Conservation (phyloP, 1,140 invertebrate species). For the Mylabris phalerata region DNA sequence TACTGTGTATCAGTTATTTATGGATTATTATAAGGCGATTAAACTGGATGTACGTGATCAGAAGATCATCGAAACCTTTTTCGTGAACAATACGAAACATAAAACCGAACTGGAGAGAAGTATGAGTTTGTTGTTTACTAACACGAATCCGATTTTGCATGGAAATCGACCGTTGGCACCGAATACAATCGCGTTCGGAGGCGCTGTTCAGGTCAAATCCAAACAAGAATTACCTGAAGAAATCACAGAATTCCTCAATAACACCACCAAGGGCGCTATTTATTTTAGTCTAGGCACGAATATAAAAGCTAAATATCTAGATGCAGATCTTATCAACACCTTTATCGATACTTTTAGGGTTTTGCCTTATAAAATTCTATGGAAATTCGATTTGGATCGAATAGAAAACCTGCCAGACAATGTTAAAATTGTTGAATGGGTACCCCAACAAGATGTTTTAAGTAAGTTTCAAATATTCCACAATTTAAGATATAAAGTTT, state of each 20-base stretch:
- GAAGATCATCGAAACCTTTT: constrained; percentile 25
- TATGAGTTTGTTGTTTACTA: constrained; percentile 34
- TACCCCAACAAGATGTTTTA: constrained; percentile 49
- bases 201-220: constrained; percentile 40
- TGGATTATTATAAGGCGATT: constrained; percentile 8
- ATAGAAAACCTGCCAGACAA: constrained; percentile 38
- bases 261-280: constrained; percentile 45
- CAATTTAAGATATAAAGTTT: background rate
- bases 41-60: constrained; percentile 15
- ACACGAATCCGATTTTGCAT: constrained; percentile 30
- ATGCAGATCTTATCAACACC: constrained; percentile 13
- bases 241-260: constrained; percentile 40
- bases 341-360: constrained; percentile 35
- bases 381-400: constrained; percentile 42
- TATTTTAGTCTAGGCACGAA: constrained; percentile 51
- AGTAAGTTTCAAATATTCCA: constrained; percentile 26
- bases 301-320: constrained; percentile 34
- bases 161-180: constrained; percentile 13
- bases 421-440: constrained; percentile 43
- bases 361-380: constrained; percentile 42
- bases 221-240: constrained; percentile 34
- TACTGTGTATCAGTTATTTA: constrained; percentile 19
- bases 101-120: constrained; percentile 25
- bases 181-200: constrained; percentile 34
- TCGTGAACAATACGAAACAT: constrained; percentile 29